Evolutionary conservation across 2,113 vertebrate species (phyloP).

Genomic region (Saimiri boliviensis): DNA sequence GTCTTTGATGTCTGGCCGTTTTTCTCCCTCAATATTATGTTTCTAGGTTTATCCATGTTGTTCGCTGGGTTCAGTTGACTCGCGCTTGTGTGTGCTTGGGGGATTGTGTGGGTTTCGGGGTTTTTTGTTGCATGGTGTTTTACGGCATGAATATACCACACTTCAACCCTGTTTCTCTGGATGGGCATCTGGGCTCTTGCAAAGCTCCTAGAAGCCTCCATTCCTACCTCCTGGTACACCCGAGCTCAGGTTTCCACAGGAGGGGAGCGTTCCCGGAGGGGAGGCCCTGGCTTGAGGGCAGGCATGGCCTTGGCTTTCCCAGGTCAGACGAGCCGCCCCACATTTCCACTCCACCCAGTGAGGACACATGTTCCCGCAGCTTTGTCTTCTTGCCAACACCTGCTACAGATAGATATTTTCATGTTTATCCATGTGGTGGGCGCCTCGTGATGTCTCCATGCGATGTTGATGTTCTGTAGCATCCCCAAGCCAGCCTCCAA

Average conservation of each 20-base stretch:
- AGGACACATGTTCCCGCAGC: rapidly evolving
- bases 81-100: rapidly evolving
- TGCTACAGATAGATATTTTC: rapidly evolving
- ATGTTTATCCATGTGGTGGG: rapidly evolving
- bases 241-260: rapidly evolving
- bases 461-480: rapidly evolving
- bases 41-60: rapidly evolving
- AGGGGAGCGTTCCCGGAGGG: rapidly evolving
- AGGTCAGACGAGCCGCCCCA: rapidly evolving
- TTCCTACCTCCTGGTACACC: rapidly evolving
- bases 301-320: rapidly evolving
- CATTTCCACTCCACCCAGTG: rapidly evolving
- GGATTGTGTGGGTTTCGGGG: not conserved
- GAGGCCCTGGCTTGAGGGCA: rapidly evolving
- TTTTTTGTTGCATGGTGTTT: rapidly evolving
- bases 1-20: not conserved
- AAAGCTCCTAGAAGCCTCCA: rapidly evolving
- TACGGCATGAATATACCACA: rapidly evolving
- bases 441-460: rapidly evolving
- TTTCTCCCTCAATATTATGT: not conserved
- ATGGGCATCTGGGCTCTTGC: rapidly evolving
- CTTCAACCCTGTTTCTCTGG: rapidly evolving
- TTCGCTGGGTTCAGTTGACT: rapidly evolving
- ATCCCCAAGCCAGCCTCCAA: rapidly evolving
- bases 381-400: rapidly evolving